Evolutionary conservation across 2,888 invertebrate genomes (phyloP).

Genomic region (Resseliella maxima): DNA sequence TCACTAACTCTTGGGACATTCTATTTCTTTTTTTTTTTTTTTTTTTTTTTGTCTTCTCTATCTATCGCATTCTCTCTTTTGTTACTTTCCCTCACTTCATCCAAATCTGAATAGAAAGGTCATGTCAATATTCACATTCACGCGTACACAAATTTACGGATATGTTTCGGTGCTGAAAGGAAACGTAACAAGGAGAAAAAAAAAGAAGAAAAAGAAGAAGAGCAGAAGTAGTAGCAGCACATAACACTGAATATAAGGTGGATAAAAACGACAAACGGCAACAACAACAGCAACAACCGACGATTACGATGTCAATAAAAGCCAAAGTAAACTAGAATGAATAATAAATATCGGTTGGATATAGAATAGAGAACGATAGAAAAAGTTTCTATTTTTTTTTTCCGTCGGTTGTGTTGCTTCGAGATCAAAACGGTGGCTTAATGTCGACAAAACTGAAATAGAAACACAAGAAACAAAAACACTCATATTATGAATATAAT

Average conservation of each 20-base stretch:
- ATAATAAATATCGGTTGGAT: slow-evolving; percentile 32
- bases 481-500: not conserved
- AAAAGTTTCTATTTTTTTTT: too few species aligned
- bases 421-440: not conserved
- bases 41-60: not conserved
- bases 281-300: not conserved
- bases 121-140: slow-evolving; percentile 28
- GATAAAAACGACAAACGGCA: not conserved
- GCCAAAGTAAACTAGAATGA: slow-evolving; percentile 48
- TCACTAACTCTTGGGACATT: too few species aligned
- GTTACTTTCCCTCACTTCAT: not conserved
- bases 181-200: not conserved
- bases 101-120: not conserved
- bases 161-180: not conserved
- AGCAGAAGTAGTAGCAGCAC: not conserved
- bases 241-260: not conserved
- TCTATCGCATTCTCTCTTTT: not conserved
- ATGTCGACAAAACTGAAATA: not conserved
- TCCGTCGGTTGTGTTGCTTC: too few species aligned
- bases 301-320: slow-evolving; percentile 20
- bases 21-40: too few species aligned
- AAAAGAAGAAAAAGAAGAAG: not conserved
- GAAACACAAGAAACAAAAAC: not conserved
- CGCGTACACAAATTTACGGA: slow-evolving; percentile 7
- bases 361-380: not conserved